Percentiles rank a stretch among this genome's conserved stretches.
phyloP scores from a whole-genome alignment of 2,888 invertebrate species.

The Calameuta filiformis region DNA sequence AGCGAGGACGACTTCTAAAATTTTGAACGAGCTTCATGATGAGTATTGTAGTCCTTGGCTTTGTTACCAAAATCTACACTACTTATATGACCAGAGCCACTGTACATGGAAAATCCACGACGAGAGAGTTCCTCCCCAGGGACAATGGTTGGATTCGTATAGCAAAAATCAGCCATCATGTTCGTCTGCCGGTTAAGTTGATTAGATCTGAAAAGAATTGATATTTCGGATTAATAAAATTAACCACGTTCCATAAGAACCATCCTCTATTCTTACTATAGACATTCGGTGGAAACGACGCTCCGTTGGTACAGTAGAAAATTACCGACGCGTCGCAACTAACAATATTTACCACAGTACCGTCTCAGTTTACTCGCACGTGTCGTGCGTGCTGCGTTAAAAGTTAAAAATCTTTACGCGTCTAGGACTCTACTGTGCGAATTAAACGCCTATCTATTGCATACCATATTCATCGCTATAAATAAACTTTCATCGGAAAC shows the following conservation, averaged over 20 bases:
- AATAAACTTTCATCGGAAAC: neutral
- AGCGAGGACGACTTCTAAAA: constrained; percentile 33
- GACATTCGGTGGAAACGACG: neutral
- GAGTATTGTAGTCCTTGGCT: constrained; percentile 35
- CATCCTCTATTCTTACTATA: neutral
- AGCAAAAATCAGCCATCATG: constrained; percentile 65
- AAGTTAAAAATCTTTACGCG: neutral
- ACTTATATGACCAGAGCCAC: constrained; percentile 63
- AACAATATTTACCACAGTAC: neutral
- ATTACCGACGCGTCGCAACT: constrained; percentile 2
- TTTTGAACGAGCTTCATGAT: constrained; percentile 50
- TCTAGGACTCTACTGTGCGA: neutral
- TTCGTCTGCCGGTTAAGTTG: constrained; percentile 51
- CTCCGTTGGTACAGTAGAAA: neutral
- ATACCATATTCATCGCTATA: neutral
- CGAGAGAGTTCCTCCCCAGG: constrained; percentile 71
- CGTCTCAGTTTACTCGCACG: neutral
- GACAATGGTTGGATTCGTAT: constrained; percentile 68
- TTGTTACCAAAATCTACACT: constrained; percentile 39
- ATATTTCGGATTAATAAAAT: neutral
- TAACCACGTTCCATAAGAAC: neutral
- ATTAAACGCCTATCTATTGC: neutral
- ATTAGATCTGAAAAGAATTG: constrained; percentile 43
- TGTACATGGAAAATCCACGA: constrained; percentile 72
- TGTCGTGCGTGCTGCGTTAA: neutral